phyloP scores from a whole-genome alignment of 2,113 vertebrate species.

The Sphaerodactylus townsendi region DNA sequence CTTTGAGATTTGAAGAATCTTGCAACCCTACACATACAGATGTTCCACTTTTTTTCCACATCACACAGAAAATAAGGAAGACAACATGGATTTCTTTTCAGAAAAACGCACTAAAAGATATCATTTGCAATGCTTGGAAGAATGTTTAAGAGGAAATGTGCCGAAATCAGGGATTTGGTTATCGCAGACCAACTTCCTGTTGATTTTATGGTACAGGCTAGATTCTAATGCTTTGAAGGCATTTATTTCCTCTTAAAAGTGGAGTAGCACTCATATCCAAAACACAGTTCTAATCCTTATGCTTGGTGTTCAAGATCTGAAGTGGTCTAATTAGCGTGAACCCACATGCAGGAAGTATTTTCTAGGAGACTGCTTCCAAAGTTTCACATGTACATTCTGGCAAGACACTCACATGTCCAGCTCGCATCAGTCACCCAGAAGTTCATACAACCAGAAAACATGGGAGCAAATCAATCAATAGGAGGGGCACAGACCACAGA shows the following conservation, averaged over 20 bases:
- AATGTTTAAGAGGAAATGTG: background rate
- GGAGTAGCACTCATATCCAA: background rate
- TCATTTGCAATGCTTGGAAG: background rate
- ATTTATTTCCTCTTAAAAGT: background rate
- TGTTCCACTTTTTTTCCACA: background rate
- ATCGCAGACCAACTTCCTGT: background rate
- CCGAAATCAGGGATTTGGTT: background rate
- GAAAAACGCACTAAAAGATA: background rate
- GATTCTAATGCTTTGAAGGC: background rate
- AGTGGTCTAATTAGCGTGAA: background rate
- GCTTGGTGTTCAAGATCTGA: background rate
- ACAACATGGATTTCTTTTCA: no score
- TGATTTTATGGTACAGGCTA: background rate
- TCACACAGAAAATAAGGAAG: background rate
- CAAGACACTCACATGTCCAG: no score
- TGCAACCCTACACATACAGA: background rate
- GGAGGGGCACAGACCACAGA: background rate
- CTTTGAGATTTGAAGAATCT: background rate
- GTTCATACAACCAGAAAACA: background rate
- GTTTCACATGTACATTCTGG: no score
- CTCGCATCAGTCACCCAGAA: background rate
- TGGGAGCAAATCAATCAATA: background rate
- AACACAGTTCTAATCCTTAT: background rate
- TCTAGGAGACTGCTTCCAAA: background rate
- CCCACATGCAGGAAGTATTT: background rate